Evolutionary conservation across 2,113 vertebrate genomes (phyloP).

Genomic region (Psittacula cyanocephala): DNA sequence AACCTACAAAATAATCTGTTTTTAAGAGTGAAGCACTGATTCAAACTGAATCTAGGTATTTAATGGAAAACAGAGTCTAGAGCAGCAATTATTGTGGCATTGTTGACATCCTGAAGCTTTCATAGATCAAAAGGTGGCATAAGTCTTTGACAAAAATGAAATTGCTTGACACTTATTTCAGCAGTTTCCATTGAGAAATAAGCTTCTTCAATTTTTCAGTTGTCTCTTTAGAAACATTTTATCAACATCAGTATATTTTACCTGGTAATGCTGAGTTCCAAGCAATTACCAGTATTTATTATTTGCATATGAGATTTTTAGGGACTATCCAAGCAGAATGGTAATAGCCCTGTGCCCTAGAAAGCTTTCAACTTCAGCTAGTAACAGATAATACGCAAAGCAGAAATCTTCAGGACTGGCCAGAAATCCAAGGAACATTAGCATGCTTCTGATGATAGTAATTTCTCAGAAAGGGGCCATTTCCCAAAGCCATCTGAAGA

Average conservation of each 20-base stretch:
- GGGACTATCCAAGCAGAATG: conserved; percentile 32
- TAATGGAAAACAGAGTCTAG: conserved; percentile 45
- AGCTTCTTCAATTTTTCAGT: not conserved
- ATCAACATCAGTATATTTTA: not conserved
- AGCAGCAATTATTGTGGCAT: conserved; percentile 1
- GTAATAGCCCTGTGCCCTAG: not conserved
- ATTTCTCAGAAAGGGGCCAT: not conserved
- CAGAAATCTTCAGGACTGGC: not conserved
- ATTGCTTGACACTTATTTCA: conserved; percentile 36
- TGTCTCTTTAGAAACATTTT: not conserved
- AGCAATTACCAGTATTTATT: conserved; percentile 3
- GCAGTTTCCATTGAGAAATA: conserved; percentile 44
- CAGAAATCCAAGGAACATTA: not conserved
- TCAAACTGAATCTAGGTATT: conserved; percentile 45
- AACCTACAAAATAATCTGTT: not conserved
- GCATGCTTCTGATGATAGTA: not conserved
- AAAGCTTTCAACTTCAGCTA: not conserved
- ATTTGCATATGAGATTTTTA: conserved; percentile 39
- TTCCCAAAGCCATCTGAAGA: not conserved
- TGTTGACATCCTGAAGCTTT: conserved; percentile 31
- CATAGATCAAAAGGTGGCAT: not conserved
- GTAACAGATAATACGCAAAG: not conserved
- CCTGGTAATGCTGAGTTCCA: not conserved
- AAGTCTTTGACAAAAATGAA: conserved; percentile 20
- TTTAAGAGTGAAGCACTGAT: conserved; percentile 16